Percentiles rank a stretch among this genome's conserved stretches.
These are phyloP conservation scores for Cichladusa arquata DNA, from an alignment of 2,113 vertebrate genomes.

Conservation along the genomic window DNA sequence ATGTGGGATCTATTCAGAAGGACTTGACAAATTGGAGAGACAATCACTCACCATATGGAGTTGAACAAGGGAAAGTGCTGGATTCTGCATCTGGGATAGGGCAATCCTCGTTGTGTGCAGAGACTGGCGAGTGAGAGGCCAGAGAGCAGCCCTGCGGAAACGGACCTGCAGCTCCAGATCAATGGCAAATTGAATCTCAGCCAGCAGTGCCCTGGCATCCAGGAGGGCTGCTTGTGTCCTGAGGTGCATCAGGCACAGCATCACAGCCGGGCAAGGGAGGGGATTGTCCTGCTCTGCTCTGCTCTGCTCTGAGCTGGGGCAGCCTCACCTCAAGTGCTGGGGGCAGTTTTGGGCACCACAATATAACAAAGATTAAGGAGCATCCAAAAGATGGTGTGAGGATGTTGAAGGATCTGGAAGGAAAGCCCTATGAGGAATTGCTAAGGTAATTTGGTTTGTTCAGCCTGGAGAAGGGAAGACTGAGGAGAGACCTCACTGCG, in stretches of 20 bases:
- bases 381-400: not conserved
- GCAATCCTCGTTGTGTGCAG: not conserved
- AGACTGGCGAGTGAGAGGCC: not conserved
- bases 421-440: not conserved
- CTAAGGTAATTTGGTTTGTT: not conserved
- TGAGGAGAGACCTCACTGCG: not conserved
- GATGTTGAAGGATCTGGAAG: not conserved
- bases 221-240: fast-evolving
- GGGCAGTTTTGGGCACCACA: not conserved
- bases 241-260: not conserved
- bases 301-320: no score
- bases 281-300: not conserved
- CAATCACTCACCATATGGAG: fast-evolving
- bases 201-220: not conserved
- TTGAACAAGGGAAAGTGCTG: fast-evolving
- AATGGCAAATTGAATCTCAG: fast-evolving
- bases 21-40: not conserved
- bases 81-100: not conserved
- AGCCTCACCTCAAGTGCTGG: fast-evolving
- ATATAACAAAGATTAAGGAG: not conserved
- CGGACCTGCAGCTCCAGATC: not conserved
- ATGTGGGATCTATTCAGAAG: not conserved
- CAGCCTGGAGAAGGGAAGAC: not conserved
- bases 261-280: fast-evolving
- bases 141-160: not conserved